Conservation (phyloP, 1,140 invertebrate genomes). For the Cydia amplana region DNA sequence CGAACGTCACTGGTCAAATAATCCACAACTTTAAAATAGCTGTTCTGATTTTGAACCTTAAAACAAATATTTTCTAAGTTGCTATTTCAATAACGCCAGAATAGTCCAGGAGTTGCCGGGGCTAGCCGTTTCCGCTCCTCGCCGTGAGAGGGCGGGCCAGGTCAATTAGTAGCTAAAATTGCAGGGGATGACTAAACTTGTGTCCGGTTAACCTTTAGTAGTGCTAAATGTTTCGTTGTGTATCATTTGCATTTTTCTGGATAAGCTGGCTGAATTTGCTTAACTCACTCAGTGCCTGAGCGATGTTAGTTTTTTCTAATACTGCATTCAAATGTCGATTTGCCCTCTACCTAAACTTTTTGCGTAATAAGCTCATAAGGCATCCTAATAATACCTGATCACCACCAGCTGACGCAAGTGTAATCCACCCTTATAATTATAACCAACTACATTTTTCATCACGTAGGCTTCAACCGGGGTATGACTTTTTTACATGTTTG, state of each 20-base stretch:
- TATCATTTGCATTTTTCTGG: background rate
- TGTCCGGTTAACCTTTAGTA: background rate
- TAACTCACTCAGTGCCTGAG: background rate
- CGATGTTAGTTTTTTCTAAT: too few species aligned
- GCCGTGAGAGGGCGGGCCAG: background rate
- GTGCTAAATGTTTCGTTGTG: background rate
- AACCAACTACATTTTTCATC: too few species aligned
- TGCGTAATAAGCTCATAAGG: too few species aligned
- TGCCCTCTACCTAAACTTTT: too few species aligned
- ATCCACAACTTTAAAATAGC: background rate
- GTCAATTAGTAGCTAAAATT: conserved; percentile 13
- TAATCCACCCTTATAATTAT: too few species aligned
- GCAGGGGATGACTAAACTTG: background rate
- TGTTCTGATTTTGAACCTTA: background rate
- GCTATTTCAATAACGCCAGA: background rate
- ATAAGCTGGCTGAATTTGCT: background rate
- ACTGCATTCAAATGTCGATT: too few species aligned
- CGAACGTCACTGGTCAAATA: too few species aligned
- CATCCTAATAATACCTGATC: too few species aligned
- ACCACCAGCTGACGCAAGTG: too few species aligned
- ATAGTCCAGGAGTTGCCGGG: background rate
- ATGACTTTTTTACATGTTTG: too few species aligned
- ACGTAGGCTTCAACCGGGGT: too few species aligned
- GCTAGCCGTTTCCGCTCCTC: background rate
- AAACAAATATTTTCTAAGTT: background rate